A percentile compares a stretch with the other conserved stretches of the same genome.
phyloP scores from a whole-genome alignment of 2,888 invertebrate species.

The Mechanitis mazaeus region DNA sequence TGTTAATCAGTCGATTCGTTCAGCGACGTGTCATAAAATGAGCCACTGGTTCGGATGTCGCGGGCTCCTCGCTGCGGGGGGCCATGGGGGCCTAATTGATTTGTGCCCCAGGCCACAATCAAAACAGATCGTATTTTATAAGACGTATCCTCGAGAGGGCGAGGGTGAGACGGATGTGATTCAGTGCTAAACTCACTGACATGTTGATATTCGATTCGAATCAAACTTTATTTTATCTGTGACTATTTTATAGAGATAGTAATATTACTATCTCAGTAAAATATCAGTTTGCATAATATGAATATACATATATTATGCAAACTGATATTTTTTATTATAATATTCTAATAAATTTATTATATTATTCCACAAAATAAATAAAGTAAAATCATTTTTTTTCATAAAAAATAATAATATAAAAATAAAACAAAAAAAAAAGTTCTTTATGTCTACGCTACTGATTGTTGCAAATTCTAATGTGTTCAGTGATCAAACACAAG shows the following conservation, averaged over 20 bases:
- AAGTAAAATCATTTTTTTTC: not conserved
- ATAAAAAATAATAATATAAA: not conserved
- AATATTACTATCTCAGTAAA: too few species aligned
- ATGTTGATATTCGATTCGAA: conserved; percentile 46
- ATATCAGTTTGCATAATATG: too few species aligned
- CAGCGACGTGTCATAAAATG: conserved; percentile 75
- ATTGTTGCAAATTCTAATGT: conserved; percentile 73
- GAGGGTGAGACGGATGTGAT: conserved; percentile 33
- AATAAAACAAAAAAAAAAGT: conserved; percentile 18
- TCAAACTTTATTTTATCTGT: conserved; percentile 2
- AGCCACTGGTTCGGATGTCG: conserved; percentile 74
- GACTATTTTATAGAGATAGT: not conserved
- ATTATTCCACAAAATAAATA: too few species aligned
- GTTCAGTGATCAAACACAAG: conserved; percentile 78
- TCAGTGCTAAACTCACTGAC: conserved; percentile 21
- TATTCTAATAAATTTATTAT: too few species aligned
- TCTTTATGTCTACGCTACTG: conserved; percentile 54
- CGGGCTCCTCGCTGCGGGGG: conserved; percentile 56
- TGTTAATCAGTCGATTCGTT: conserved; percentile 72
- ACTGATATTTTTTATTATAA: too few species aligned
- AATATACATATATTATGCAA: too few species aligned
- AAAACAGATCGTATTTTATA: conserved; percentile 78
- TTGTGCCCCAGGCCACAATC: conserved; percentile 78
- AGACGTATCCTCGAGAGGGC: conserved; percentile 63
- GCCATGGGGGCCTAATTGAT: conserved; percentile 72